A percentile compares a stretch with the other conserved stretches of the same genome.
These are phyloP conservation scores for Entomobrya multifasciata DNA, from an alignment of 2,888 invertebrate species.

Conservation along the genomic window DNA sequence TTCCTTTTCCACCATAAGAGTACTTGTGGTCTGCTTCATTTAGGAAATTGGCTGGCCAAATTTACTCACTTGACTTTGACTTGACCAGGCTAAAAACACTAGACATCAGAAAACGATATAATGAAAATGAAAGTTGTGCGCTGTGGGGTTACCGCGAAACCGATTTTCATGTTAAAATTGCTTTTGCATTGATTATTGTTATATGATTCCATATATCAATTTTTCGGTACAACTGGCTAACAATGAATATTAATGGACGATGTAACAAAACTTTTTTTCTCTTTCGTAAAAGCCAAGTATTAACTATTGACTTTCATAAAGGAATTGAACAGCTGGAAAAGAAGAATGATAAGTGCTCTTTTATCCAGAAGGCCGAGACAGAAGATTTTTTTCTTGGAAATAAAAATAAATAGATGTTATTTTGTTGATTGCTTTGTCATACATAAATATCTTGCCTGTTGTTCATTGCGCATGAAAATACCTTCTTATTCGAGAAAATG, in stretches of 20 bases:
- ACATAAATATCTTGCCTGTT: too few species aligned
- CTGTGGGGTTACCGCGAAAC: too few species aligned
- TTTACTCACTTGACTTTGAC: constrained; percentile 24
- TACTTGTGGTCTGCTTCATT: constrained; percentile 44
- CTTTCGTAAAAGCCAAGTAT: too few species aligned
- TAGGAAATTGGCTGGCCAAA: constrained; percentile 53
- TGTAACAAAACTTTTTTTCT: too few species aligned
- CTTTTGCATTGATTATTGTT: neutral
- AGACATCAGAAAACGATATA: neutral
- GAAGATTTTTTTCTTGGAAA: neutral
- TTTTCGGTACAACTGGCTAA: neutral
- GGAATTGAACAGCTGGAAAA: neutral
- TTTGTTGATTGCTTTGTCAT: constrained; percentile 60
- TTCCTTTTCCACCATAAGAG: neutral
- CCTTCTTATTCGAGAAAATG: neutral
- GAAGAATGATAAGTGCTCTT: neutral
- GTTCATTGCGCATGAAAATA: too few species aligned
- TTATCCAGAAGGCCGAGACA: constrained; percentile 19
- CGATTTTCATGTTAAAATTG: neutral
- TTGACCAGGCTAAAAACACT: constrained; percentile 8
- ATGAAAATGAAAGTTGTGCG: constrained; percentile 45
- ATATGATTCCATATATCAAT: neutral
- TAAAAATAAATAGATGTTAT: constrained; percentile 43
- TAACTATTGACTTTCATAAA: constrained; percentile 58
- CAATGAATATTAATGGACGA: constrained; percentile 1